phyloP scores from a whole-genome alignment of 2,888 invertebrate species.

The Prenolepis imparis region DNA sequence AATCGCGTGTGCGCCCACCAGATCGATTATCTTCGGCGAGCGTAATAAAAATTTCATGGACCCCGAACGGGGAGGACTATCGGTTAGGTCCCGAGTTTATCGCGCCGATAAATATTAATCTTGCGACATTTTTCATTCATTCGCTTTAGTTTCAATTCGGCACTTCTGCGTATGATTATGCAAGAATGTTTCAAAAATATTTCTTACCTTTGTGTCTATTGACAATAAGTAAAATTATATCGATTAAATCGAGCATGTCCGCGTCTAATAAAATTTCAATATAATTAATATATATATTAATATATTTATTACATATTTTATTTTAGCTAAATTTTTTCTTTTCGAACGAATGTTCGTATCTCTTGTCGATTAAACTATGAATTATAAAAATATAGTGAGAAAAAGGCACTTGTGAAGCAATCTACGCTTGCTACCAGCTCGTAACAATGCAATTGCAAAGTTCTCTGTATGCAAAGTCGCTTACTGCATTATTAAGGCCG shows the following conservation, averaged over 20 bases:
- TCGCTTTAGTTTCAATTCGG: no score
- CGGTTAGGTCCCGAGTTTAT: slow-evolving; percentile 10
- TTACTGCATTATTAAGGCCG: slow-evolving; percentile 29
- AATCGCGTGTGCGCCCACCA: slow-evolving; percentile 13
- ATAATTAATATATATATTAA: not conserved
- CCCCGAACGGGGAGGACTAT: not conserved
- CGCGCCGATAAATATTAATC: slow-evolving; percentile 7
- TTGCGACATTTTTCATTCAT: not conserved
- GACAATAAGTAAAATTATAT: slow-evolving; percentile 7
- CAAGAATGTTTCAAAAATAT: not conserved
- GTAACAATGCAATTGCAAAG: not conserved
- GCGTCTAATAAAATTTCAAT: not conserved
- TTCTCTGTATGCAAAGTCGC: slow-evolving; percentile 1
- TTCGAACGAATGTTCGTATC: not conserved
- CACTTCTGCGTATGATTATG: not conserved
- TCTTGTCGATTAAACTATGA: not conserved
- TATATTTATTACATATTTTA: not conserved
- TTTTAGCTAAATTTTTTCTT: not conserved
- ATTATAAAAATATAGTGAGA: not conserved
- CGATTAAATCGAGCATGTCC: not conserved
- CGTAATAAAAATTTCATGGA: slow-evolving; percentile 24
- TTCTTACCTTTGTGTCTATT: not conserved
- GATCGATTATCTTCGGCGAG: slow-evolving; percentile 32
- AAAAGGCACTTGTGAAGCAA: not conserved
- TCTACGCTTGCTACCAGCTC: not conserved